Evolutionary conservation across 2,888 invertebrate genomes (phyloP), one percentile per base, ranked within the genome.

Genomic region (Heliconius erato): DNA sequence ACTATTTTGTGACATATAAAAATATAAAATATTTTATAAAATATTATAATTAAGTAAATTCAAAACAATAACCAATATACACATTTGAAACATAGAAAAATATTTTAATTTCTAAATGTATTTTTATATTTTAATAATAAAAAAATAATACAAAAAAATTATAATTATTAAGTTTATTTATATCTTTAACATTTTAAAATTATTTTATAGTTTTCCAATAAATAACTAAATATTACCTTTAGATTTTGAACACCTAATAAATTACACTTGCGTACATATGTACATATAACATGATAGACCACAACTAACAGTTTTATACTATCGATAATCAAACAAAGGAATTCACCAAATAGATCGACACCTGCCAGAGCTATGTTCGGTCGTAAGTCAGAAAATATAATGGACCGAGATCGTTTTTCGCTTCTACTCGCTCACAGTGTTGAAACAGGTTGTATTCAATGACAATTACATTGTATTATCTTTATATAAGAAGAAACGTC

Each of bases 1-100:
- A 63, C 80, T 54, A 81, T 65, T 78, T 65, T 44, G 67, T 65
- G 16, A 67, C 44, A 28, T 77, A 74, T n/a, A 28, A 59, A 59
- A 74, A 74, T 23, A 59, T 32, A 59, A 49, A 32, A 28, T 32
- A 54, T 32, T 59, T 72, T 16, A 54, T 74, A 49, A 49, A 35
- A 35, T 9, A 35, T 35, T 35, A 35, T 35, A 9, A 35, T 35
- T 7, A 35, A 35, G 35, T 35, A 9, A 35, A 7, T 35, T 1
- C 35, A 35, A 35, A 35, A 35, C 35, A 35, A 7, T 35, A 7
- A 35, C 35, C 7, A 35, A 35, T 35, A 9, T 35, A 35, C 35
- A 35, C 35, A 35, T 35, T 35, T 35, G 35, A 7, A 7, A 35
- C 35, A 35, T 7, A 35, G 35, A 7, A 35, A 35, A 35, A 7